Percentiles rank a stretch among this genome's conserved stretches.
Conservation (phyloP, 1,140 invertebrate genomes). For the Brachionus rotundiformis region DNA sequence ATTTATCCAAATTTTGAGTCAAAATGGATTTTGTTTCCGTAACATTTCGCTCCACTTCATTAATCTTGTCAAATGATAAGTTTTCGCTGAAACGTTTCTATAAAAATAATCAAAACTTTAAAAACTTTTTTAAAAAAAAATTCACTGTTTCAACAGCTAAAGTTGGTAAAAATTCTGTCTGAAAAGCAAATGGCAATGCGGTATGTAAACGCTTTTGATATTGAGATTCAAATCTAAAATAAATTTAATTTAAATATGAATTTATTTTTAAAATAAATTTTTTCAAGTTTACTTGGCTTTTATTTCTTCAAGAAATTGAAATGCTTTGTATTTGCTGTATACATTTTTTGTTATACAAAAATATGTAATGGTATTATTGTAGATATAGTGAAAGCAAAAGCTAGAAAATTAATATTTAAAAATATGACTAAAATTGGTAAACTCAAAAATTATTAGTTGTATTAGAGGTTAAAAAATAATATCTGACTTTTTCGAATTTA, state of each 20-base stretch:
- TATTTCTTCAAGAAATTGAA: slow-evolving; percentile 32
- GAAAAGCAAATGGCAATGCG: slow-evolving; percentile 40
- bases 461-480: too few relatives aligned
- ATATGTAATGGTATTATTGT: slow-evolving; percentile 44
- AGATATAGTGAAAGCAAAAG: slow-evolving; percentile 49
- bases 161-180: slow-evolving; percentile 36
- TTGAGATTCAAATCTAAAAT: slow-evolving; percentile 47
- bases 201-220: slow-evolving; percentile 38
- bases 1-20: slow-evolving; percentile 42
- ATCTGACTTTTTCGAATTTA: too few relatives aligned
- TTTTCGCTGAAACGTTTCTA: slow-evolving; percentile 30
- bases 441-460: too few relatives aligned
- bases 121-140: background rate
- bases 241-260: too few relatives aligned
- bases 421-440: too few relatives aligned
- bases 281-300: background rate
- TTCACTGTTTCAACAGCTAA: slow-evolving; percentile 27
- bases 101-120: background rate
- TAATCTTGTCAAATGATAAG: slow-evolving; percentile 36
- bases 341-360: slow-evolving; percentile 40
- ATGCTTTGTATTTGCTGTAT: slow-evolving; percentile 4
- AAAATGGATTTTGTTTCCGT: slow-evolving; percentile 38
- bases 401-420: background rate
- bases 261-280: background rate
- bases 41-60: slow-evolving; percentile 16